phyloP scores from a whole-genome alignment of 1,140 invertebrate genomes.

The Yoshiicerus persimilis region DNA sequence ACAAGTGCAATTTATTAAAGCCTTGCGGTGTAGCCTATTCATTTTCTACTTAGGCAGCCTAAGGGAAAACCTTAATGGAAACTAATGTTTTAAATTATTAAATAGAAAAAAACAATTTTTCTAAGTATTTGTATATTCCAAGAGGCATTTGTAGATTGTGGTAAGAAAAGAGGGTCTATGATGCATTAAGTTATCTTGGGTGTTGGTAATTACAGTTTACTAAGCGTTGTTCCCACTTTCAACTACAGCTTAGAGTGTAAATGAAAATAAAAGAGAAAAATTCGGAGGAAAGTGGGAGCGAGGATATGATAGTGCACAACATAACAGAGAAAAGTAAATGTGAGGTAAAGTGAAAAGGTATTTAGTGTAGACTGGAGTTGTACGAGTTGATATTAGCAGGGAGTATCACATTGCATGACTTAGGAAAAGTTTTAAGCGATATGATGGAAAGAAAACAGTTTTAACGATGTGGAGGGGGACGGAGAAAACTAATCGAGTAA shows the following conservation, averaged over 20 bases:
- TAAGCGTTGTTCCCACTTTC: too few relatives aligned
- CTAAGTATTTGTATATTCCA: background rate
- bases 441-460: slow-evolving; percentile 20
- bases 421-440: background rate
- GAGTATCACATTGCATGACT: background rate
- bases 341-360: background rate
- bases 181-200: background rate
- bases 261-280: background rate
- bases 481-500: slow-evolving; percentile 12
- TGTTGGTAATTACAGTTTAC: background rate
- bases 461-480: background rate
- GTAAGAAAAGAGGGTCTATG: background rate
- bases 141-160: too few relatives aligned
- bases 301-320: too few relatives aligned
- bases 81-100: background rate
- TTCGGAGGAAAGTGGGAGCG: too few relatives aligned
- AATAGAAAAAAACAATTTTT: background rate
- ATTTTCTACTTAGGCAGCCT: background rate
- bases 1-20: background rate
- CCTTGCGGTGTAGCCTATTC: background rate
- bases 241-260: too few relatives aligned
- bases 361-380: too few relatives aligned
- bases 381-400: background rate
- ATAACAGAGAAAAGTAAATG: too few relatives aligned
- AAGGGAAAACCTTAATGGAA: background rate